A percentile compares a stretch with the other conserved stretches of the same genome.
phyloP scores from a whole-genome alignment of 2,888 invertebrate genomes.

The Lamellibrachia satsuma region DNA sequence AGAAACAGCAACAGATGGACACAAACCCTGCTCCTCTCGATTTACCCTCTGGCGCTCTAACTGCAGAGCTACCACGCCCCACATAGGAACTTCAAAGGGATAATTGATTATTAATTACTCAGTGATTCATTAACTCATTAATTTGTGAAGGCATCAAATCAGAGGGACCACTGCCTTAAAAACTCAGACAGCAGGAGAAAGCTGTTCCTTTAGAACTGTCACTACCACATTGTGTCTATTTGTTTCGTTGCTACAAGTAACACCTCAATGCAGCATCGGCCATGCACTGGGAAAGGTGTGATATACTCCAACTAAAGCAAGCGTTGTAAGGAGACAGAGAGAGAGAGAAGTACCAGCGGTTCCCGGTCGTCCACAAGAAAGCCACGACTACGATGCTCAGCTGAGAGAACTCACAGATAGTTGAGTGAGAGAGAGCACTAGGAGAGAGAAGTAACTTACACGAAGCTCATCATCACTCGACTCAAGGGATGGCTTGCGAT shows the following conservation, averaged over 20 bases:
- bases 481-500: not conserved
- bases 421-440: not conserved
- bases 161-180: not conserved
- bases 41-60: too few species aligned
- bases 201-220: not conserved
- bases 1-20: too few species aligned
- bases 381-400: not conserved
- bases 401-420: not conserved
- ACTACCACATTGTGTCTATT: not conserved
- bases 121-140: not conserved
- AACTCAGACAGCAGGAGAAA: not conserved
- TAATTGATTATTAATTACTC: too few species aligned
- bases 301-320: not conserved
- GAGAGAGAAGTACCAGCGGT: not conserved
- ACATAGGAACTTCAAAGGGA: too few species aligned
- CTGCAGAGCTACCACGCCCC: too few species aligned
- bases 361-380: not conserved
- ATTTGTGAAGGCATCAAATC: not conserved
- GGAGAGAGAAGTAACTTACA: not conserved
- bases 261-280: not conserved
- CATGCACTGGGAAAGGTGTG: not conserved
- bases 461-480: conserved; percentile 6
- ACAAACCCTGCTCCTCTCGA: too few species aligned
- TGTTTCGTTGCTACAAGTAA: not conserved
- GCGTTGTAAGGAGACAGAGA: not conserved